These are phyloP conservation scores for Xanthostigma xanthostigma DNA, from an alignment of 2,888 invertebrate species.

Conservation along the genomic window DNA sequence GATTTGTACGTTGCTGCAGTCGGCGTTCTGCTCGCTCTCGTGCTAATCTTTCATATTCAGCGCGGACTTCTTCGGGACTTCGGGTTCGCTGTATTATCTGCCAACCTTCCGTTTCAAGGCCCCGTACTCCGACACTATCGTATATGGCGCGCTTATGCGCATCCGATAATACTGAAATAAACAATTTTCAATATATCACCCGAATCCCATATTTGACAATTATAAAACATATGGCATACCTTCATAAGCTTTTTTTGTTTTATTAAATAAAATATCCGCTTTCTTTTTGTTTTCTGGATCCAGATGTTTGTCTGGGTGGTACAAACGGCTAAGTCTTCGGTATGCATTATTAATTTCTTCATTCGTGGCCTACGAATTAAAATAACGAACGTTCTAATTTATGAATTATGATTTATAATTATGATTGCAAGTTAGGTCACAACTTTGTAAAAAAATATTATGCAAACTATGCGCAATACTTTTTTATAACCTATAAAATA, in stretches of 20 bases:
- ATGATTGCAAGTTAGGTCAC: no score
- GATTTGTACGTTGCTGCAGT: constrained; percentile 82
- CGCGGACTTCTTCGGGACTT: constrained; percentile 89
- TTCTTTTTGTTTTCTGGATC: constrained; percentile 70
- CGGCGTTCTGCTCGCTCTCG: constrained; percentile 75
- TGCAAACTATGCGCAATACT: neutral
- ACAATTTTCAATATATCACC: neutral
- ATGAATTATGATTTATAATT: no score
- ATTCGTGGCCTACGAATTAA: constrained; percentile 55
- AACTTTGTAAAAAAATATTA: neutral
- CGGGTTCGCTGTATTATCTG: constrained; percentile 82
- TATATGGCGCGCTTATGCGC: constrained; percentile 91
- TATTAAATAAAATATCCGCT: constrained; percentile 85
- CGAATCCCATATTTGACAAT: neutral
- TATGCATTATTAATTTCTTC: constrained; percentile 93
- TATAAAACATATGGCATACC: constrained; percentile 29
- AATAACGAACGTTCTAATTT: neutral
- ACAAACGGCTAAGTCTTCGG: constrained; percentile 76
- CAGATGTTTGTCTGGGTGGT: constrained; percentile 93
- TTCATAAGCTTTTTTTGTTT: constrained; percentile 88
- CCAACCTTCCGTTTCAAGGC: constrained; percentile 90
- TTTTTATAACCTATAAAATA: no score
- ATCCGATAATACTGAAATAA: constrained; percentile 64
- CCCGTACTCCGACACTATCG: constrained; percentile 77
- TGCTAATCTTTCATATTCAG: constrained; percentile 84